Conservation (phyloP, 2,113 vertebrate species). For the Lycaon pictus region DNA sequence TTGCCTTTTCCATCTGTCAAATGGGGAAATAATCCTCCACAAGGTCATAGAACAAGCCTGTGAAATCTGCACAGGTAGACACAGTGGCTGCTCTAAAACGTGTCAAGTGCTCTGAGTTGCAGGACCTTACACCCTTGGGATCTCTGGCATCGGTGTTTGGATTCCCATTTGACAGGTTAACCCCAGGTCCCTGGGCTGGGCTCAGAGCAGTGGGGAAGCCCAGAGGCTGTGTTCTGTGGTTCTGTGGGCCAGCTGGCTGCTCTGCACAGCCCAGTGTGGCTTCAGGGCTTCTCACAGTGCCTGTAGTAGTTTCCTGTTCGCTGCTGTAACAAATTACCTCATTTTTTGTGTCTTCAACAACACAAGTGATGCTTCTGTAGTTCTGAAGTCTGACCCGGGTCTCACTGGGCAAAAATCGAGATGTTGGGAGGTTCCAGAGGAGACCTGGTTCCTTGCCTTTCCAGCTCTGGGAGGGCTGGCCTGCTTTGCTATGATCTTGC, state of each 20-base stretch:
- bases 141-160: background rate
- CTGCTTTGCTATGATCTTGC: background rate
- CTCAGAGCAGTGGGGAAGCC: background rate
- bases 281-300: background rate
- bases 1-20: background rate
- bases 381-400: background rate
- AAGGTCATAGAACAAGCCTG: background rate
- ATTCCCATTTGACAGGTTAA: background rate
- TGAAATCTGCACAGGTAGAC: background rate
- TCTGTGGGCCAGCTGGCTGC: background rate
- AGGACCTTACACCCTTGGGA: fast-evolving
- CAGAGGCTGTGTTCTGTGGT: fast-evolving
- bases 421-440: background rate
- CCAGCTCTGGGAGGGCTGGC: background rate
- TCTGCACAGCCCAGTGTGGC: background rate
- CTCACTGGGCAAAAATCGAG: background rate
- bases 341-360: background rate
- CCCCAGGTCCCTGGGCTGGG: too few species aligned
- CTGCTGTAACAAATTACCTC: background rate
- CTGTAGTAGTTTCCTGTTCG: background rate
- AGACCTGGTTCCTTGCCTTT: background rate
- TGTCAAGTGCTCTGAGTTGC: fast-evolving
- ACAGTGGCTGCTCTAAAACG: fast-evolving
- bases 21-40: background rate
- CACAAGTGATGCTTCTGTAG: background rate